A percentile compares a stretch with the other conserved stretches of the same genome.
Conservation (phyloP, 2,888 invertebrate genomes). For the Cantharis lateralis region DNA sequence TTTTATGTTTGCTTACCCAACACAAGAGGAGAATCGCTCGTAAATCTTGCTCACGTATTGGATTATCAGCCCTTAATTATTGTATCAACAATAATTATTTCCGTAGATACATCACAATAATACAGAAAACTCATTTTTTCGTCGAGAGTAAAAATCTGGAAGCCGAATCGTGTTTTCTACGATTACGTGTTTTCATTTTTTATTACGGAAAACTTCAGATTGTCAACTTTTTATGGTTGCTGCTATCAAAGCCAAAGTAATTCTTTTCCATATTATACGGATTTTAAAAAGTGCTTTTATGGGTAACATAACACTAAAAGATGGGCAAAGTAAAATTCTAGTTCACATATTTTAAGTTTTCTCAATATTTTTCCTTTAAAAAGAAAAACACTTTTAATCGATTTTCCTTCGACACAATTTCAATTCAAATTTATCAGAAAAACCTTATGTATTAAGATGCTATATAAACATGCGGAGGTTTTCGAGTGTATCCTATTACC, state of each 20-base stretch:
- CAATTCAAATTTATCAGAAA: neutral
- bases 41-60: neutral
- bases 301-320: neutral
- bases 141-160: neutral
- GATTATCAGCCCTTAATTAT: neutral
- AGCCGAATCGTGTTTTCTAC: neutral
- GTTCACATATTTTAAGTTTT: neutral
- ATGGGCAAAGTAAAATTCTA: neutral
- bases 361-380: neutral
- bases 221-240: neutral
- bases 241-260: neutral
- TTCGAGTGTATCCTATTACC: slow-evolving; percentile 3
- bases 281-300: neutral
- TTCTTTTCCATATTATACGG: neutral
- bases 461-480: neutral
- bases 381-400: neutral
- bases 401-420: neutral
- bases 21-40: neutral
- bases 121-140: too few species aligned
- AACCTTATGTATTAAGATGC: neutral
- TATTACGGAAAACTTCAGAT: neutral
- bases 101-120: neutral
- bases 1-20: neutral
- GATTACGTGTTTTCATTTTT: neutral
- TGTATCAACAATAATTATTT: neutral